phyloP scores from a whole-genome alignment of 2,113 vertebrate species.

The Pterocles burchelli region DNA sequence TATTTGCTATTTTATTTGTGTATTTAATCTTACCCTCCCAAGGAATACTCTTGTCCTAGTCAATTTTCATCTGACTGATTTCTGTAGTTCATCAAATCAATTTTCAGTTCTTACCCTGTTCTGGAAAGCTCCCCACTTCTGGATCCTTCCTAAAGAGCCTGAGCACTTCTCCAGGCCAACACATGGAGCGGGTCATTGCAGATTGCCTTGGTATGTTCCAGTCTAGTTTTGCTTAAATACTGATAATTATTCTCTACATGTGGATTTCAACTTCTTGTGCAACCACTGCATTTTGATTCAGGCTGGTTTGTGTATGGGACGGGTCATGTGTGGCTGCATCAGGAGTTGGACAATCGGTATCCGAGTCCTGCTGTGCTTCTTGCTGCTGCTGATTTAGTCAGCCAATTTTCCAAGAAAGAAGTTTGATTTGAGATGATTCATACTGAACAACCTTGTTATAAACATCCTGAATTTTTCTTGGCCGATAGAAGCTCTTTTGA shows the following conservation, averaged over 20 bases:
- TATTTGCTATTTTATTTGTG: not conserved
- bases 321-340: fast-evolving
- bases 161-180: not conserved
- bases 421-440: not conserved
- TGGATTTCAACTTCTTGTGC: not conserved
- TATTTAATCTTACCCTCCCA: not conserved
- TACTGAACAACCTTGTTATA: not conserved
- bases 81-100: not conserved
- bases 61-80: not conserved
- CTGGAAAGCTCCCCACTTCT: not conserved
- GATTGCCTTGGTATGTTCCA: not conserved
- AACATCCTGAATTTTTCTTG: conserved; percentile 9
- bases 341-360: not conserved
- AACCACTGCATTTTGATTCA: not conserved
- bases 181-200: not conserved
- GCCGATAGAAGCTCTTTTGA: not conserved
- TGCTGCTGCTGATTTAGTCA: not conserved
- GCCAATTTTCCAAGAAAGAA: not conserved
- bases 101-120: not conserved
- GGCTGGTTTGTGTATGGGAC: not conserved
- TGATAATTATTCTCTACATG: not conserved
- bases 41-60: not conserved
- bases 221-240: not conserved
- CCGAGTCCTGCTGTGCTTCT: not conserved
- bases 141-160: not conserved